phyloP scores from a whole-genome alignment of 2,113 vertebrate species.

The Coptodon rendalli region DNA sequence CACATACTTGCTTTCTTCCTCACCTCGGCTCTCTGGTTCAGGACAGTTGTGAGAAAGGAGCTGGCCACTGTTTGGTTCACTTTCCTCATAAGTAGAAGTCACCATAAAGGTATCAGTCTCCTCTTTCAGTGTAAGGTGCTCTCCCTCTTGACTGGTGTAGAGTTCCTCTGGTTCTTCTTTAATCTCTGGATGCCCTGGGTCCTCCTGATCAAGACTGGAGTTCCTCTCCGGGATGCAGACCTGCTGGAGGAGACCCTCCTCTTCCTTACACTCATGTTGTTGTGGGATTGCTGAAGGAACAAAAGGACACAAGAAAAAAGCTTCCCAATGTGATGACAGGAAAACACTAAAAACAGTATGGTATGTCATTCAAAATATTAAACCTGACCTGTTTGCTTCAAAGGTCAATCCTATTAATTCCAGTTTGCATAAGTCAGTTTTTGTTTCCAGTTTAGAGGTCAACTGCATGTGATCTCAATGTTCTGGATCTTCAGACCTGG shows the following conservation, averaged over 20 bases:
- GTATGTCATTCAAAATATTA: neutral
- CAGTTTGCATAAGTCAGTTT: neutral
- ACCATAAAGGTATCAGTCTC: neutral
- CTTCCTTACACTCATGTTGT: neutral
- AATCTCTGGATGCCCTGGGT: neutral
- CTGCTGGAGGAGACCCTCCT: neutral
- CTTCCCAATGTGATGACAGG: neutral
- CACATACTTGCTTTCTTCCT: accelerated
- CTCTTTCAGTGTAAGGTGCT: neutral
- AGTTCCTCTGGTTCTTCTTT: neutral
- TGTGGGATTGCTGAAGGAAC: neutral
- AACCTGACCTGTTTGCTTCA: neutral
- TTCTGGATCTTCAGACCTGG: neutral
- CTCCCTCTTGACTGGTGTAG: neutral
- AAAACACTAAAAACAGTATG: neutral
- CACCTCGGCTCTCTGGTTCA: accelerated
- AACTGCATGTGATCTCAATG: neutral
- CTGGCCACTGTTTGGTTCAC: neutral
- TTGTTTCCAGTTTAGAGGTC: neutral
- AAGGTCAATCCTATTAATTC: neutral
- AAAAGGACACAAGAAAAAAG: neutral
- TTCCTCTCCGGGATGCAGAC: accelerated
- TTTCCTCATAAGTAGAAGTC: neutral
- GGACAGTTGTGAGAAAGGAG: neutral
- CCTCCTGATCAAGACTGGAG: accelerated